Percentiles rank a stretch among this genome's conserved stretches.
Evolutionary conservation across 2,113 vertebrate species (phyloP).

Genomic region (Daboia siamensis): DNA sequence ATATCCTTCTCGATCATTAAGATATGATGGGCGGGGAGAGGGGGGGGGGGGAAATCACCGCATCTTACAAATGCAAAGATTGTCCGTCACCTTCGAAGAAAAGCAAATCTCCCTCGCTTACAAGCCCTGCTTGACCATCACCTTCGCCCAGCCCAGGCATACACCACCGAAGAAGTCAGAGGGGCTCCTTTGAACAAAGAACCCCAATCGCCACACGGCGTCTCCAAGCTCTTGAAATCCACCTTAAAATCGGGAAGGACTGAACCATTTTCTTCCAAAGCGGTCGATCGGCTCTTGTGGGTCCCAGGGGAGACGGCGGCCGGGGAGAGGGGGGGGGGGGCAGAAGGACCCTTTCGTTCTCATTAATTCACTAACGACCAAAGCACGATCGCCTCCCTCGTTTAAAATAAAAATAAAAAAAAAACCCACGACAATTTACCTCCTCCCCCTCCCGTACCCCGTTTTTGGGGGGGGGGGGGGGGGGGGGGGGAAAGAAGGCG

Average conservation of each 20-base stretch:
- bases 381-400: no score
- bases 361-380: neutral
- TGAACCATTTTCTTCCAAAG: conserved; percentile 46
- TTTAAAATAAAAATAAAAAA: no score
- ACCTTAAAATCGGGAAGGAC: conserved; percentile 54
- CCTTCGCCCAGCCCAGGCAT: neutral
- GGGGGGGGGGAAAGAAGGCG: no score
- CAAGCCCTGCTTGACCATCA: neutral
- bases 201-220: neutral
- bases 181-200: neutral
- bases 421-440: neutral
- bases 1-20: neutral
- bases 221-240: conserved; percentile 4
- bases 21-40: fast-evolving
- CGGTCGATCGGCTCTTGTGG: neutral
- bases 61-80: neutral
- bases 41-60: neutral
- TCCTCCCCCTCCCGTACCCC: neutral
- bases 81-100: neutral
- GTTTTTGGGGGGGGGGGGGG: neutral
- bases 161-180: neutral
- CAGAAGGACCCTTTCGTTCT: neutral
- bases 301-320: no score
- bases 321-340: no score
- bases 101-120: neutral